Evolutionary conservation across 2,888 invertebrate genomes (phyloP).

Genomic region (Acrobeloides nanus): DNA sequence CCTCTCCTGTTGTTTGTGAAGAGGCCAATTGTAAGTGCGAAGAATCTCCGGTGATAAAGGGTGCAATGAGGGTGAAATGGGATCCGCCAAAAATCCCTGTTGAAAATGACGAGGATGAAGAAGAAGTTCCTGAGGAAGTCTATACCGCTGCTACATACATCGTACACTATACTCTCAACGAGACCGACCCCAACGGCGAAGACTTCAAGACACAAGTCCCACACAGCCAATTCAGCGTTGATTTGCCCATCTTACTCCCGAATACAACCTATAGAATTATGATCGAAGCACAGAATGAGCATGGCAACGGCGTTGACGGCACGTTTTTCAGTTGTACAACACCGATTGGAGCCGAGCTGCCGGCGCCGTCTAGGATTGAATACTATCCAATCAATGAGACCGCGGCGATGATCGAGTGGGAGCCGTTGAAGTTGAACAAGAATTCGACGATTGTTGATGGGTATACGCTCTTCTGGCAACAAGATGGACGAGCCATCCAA

Average conservation of each 20-base stretch:
- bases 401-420: slow-evolving; percentile 5
- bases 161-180: slow-evolving; percentile 19
- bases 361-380: slow-evolving; percentile 7
- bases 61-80: slow-evolving; percentile 7
- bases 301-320: slow-evolving; percentile 13
- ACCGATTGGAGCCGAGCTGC: slow-evolving; percentile 1
- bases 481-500: not conserved
- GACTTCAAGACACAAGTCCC: slow-evolving; percentile 10
- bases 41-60: not conserved
- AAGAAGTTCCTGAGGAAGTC: too few relatives aligned
- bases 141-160: slow-evolving; percentile 8
- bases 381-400: slow-evolving; percentile 5
- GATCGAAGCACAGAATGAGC: slow-evolving; percentile 12
- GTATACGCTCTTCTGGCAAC: slow-evolving; percentile 8
- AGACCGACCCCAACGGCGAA: slow-evolving; percentile 11
- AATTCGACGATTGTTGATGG: slow-evolving; percentile 3
- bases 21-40: slow-evolving; percentile 1
- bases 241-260: not conserved
- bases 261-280: slow-evolving; percentile 14
- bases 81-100: not conserved
- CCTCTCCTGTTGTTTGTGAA: slow-evolving; percentile 6
- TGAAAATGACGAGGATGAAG: not conserved
- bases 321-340: slow-evolving; percentile 15
- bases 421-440: slow-evolving; percentile 1
- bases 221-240: not conserved